Conservation (phyloP, 1,140 invertebrate genomes). For the Cyclargus thomasi region DNA sequence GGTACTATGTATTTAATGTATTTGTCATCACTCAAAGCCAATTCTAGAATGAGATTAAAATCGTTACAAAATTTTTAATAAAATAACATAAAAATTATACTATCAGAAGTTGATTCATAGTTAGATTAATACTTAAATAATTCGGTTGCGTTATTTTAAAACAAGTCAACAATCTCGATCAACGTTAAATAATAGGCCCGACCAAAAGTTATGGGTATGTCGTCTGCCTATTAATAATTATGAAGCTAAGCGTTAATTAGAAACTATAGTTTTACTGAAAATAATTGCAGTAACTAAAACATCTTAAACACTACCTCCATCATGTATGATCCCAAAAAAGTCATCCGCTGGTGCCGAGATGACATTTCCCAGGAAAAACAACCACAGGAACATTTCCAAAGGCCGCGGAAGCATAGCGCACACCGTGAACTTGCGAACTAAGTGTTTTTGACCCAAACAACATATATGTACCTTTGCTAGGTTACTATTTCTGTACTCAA, state of each 20-base stretch:
- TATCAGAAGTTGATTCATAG: no score
- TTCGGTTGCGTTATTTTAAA: no score
- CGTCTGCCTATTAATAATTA: no score
- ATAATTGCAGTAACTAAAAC: no score
- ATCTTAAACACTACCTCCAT: conserved; percentile 41
- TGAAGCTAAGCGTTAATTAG: no score
- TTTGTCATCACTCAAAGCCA: conserved; percentile 33
- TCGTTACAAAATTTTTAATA: not conserved
- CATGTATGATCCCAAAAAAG: conserved; percentile 35
- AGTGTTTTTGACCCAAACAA: conserved; percentile 47
- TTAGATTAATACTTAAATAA: no score
- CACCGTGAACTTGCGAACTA: conserved; percentile 34
- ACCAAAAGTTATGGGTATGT: no score
- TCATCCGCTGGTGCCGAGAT: conserved; percentile 41
- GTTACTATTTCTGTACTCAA: conserved; percentile 54
- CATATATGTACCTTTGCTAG: conserved; percentile 47
- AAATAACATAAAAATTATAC: no score
- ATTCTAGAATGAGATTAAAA: conserved; percentile 34
- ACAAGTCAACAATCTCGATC: no score
- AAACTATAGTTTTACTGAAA: not conserved
- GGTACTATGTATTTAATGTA: conserved; percentile 43
- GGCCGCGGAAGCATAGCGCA: conserved; percentile 31
- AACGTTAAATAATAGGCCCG: no score
- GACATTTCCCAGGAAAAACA: conserved; percentile 38
- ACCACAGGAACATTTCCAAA: conserved; percentile 38